These are phyloP conservation scores for Microctenopoma lineatum DNA, from an alignment of 2,797 vertebrate genomes.

Conservation along the genomic window DNA sequence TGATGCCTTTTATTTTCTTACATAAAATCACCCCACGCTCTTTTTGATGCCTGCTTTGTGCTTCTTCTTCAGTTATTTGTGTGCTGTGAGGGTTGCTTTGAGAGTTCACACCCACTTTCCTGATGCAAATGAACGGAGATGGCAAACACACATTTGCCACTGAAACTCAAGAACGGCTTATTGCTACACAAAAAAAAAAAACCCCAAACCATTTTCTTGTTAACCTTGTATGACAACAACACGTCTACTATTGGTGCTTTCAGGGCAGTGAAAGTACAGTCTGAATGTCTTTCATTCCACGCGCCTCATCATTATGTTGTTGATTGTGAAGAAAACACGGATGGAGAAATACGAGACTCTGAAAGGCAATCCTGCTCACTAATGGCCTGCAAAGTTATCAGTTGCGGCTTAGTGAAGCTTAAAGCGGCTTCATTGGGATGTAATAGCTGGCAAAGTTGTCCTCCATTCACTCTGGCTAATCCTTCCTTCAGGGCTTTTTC, in stretches of 20 bases:
- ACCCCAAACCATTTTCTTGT: conserved; percentile 41
- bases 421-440: conserved; percentile 81
- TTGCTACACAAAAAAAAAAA: conserved; percentile 18
- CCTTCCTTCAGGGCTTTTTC: conserved; percentile 78
- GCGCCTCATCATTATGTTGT: conserved; percentile 73
- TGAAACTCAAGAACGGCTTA: conserved; percentile 27
- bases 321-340: conserved; percentile 72
- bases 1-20: conserved; percentile 33
- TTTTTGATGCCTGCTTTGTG: conserved; percentile 16
- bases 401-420: conserved; percentile 85
- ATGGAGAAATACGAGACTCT: conserved; percentile 67
- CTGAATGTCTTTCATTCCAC: conserved; percentile 63
- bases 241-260: conserved; percentile 46
- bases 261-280: conserved; percentile 54
- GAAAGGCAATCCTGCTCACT: conserved; percentile 81
- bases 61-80: conserved; percentile 25
- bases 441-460: conserved; percentile 83
- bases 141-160: conserved; percentile 32
- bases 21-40: conserved; percentile 11
- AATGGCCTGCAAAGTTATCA: conserved; percentile 87
- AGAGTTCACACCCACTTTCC: conserved; percentile 41
- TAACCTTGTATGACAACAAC: conserved; percentile 49
- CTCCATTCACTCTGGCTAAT: conserved; percentile 81
- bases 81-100: conserved; percentile 30
- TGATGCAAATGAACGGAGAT: conserved; percentile 32